Conservation (phyloP, 2,113 vertebrate species). For the Cochlearius cochlearius region DNA sequence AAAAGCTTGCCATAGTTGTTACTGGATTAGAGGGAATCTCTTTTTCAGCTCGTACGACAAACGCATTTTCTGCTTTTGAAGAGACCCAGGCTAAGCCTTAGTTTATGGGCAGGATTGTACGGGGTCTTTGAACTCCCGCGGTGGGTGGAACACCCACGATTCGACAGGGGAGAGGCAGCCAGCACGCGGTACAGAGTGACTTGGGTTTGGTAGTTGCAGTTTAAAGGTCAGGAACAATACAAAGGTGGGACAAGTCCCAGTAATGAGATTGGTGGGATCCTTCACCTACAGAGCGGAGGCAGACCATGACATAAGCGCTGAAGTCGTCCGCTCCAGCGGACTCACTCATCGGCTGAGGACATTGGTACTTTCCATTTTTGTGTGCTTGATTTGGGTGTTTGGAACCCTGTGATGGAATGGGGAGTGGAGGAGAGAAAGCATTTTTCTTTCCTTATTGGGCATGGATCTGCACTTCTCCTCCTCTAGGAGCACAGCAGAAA, state of each 20-base stretch:
- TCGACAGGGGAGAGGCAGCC: background rate
- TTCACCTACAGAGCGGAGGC: background rate
- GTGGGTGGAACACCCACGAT: background rate
- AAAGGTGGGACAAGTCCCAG: background rate
- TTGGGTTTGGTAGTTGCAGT: background rate
- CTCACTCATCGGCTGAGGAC: background rate
- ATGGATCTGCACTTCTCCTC: background rate
- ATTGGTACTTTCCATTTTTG: background rate
- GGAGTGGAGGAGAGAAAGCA: background rate
- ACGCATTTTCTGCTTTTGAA: constrained; percentile 6
- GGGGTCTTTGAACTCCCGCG: fast-evolving
- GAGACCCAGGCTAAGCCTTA: background rate
- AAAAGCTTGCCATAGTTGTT: constrained; percentile 26
- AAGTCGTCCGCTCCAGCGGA: background rate
- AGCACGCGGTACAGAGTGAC: background rate
- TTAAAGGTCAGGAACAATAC: background rate
- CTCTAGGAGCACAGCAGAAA: background rate
- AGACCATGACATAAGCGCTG: background rate
- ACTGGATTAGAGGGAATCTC: constrained; percentile 42
- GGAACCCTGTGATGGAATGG: background rate
- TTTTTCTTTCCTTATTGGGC: background rate
- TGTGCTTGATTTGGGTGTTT: background rate
- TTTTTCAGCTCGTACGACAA: constrained; percentile 31
- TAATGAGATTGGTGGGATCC: background rate
- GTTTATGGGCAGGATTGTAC: background rate